Percentiles rank a stretch among this genome's conserved stretches.
Conservation (phyloP, 2,888 invertebrate genomes). For the Cataglyphis livida region DNA sequence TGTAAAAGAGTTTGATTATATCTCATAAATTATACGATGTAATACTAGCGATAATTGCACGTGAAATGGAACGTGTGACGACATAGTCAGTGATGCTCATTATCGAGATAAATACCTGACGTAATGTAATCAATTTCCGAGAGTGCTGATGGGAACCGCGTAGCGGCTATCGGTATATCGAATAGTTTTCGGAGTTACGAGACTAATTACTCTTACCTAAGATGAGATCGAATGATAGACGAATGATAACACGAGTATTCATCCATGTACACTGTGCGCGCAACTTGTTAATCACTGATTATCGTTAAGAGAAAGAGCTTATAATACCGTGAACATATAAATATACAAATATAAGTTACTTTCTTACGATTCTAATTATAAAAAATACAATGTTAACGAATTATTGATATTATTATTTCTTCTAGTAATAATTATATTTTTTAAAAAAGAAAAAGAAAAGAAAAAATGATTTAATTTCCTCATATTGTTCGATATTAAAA, state of each 20-base stretch:
- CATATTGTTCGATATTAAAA: not conserved
- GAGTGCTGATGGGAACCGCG: constrained; percentile 15
- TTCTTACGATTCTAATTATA: not conserved
- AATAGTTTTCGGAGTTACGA: constrained; percentile 43
- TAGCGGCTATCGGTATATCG: not conserved
- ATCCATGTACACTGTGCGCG: not conserved
- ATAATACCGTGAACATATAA: not conserved
- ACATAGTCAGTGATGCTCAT: constrained; percentile 49
- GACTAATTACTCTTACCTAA: constrained; percentile 42
- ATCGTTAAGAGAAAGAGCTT: constrained; percentile 10
- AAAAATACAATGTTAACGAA: not conserved
- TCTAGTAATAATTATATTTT: not conserved
- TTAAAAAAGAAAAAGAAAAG: not conserved
- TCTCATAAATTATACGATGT: constrained; percentile 8
- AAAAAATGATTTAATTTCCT: not conserved
- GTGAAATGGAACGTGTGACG: constrained; percentile 64
- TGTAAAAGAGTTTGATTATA: constrained; percentile 18
- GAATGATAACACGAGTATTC: constrained; percentile 6
- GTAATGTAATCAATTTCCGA: constrained; percentile 17
- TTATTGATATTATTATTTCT: not conserved
- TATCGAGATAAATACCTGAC: constrained; percentile 51
- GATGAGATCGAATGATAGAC: not conserved
- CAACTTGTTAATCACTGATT: constrained; percentile 24
- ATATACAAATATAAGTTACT: not conserved
- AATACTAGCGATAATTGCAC: constrained; percentile 54